These are phyloP conservation scores for Caenorhabditis tropicalis DNA, from an alignment of 1,140 invertebrate species.

Conservation along the genomic window DNA sequence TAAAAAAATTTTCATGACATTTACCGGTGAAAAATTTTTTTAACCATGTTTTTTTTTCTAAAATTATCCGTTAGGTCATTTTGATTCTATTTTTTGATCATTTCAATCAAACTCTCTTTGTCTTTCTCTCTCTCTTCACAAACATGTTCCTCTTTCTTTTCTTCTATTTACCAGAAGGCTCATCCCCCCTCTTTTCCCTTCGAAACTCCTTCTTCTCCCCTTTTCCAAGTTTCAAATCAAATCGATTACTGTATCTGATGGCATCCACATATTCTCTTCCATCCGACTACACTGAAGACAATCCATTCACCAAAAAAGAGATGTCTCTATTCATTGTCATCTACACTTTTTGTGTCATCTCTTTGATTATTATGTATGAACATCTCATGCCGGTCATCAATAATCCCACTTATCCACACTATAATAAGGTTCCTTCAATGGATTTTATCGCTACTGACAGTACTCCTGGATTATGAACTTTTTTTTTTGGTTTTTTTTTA, in stretches of 20 bases:
- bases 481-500: neutral
- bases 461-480: neutral
- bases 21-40: too few species aligned
- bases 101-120: too few species aligned
- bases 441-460: neutral
- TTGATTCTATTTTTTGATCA: neutral
- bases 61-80: neutral
- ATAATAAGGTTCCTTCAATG: neutral
- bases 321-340: constrained; percentile 12
- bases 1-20: too few species aligned
- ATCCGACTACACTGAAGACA: constrained; percentile 6
- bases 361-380: constrained; percentile 4
- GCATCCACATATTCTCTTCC: neutral
- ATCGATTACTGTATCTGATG: neutral
- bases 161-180: neutral
- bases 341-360: neutral
- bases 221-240: neutral
- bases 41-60: too few species aligned
- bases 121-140: neutral
- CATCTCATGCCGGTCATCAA: constrained; percentile 2
- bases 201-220: neutral
- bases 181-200: neutral
- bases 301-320: constrained; percentile 15
- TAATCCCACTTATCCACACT: constrained; percentile 20
- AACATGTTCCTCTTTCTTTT: neutral